Evolutionary conservation across 2,888 invertebrate genomes (phyloP), one percentile per base, ranked within the genome.

Genomic region (Tachystola acroxantha): DNA sequence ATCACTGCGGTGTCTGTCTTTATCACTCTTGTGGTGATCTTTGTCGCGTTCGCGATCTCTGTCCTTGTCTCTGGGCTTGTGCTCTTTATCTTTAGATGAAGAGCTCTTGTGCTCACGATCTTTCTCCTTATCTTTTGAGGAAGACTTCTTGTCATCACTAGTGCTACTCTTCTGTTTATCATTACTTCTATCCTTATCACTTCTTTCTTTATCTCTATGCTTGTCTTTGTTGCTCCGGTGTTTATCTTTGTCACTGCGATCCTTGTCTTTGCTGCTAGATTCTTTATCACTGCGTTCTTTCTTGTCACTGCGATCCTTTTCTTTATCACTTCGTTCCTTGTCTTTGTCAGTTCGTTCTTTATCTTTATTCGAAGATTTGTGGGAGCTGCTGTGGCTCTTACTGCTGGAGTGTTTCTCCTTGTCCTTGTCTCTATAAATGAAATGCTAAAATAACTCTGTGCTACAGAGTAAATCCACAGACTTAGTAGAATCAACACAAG

Each of bases 381-480:
- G 88, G 40, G 82, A 89, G 40, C 89, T 88, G 42, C 88, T 86
- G 48, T 88, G 89, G 55, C 80, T 88, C 67, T 89, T 87, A 49
- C 78, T 82, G 50, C 85, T 82, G 14, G 89, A 85, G 50, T 89
- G 86, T 53, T 74, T 89, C 37, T 89, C 88, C 51, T 88, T 89
- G 44, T 88, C 88, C 55, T 87, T 89, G 53, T 82, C 80, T 53
- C 78, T 80, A 56, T 27, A 63, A 63, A 48, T 31, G 36, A 36
- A 46, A 46, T 3, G 32, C 25, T 39, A 6, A 20, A n/a, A n/a
- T n/a, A n/a, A n/a, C n/a, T n/a, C n/a, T n/a, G n/a, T n/a, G n/a
- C 7, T 12, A 9, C 13, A 29, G 25, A n/a, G n/a, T n/a, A n/a
- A n/a, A n/a, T n/a, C n/a, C n/a, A n/a, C n/a, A n/a, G n/a, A n/a